Evolutionary conservation across 2,113 vertebrate genomes (phyloP), one percentile per base, ranked within the genome.

Genomic region (Nyctibius bracteatus): DNA sequence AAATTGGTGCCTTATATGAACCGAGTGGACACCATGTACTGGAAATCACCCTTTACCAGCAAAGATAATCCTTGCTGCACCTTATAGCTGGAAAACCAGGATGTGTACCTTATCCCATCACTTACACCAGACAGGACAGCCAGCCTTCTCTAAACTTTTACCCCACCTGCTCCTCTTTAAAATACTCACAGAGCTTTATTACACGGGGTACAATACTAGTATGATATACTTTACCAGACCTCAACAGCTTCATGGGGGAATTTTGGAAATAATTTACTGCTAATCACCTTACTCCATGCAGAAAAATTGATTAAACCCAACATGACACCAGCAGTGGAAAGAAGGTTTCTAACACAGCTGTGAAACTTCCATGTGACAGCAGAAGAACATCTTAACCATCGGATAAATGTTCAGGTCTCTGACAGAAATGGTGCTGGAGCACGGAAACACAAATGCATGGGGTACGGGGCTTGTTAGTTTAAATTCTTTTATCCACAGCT

Each of bases 401-500:
- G 21, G 12, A n/a, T 65, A 94, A 52, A 59, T 9, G 14, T 58
- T 75, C 44, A 61, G 5, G 24, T 47, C 12, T 92, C 41, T 73
- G 9, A 54, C 39, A 88, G 57, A 84, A 87, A 46, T 5, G 10
- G 39, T 13, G 11, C 25, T 83, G 18, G 33, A 92, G 30, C 24
- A 58, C 14, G 92, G 63, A 47, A 85, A 59, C 19, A 88, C 15
- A 82, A 51, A 72, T 44, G 8, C 33, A 62, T 20, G 30, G 16
- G 66, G 39, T 59, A 67, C 4, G 4, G 31, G 23, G 16, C 83
- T 86, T 57, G 39, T 85, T 88, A 80, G 35, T 88, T 81, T 70
- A 81, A 96, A 84, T 86, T 83, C 28, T 73, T 94, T 97, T 77
- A 68, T 90, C 35, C 10, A 6, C 86, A 44, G 37, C 43, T 93